Base-by-base conservation (phyloP, 2,113 vertebrate species). In the Silurus glanis region DNA sequence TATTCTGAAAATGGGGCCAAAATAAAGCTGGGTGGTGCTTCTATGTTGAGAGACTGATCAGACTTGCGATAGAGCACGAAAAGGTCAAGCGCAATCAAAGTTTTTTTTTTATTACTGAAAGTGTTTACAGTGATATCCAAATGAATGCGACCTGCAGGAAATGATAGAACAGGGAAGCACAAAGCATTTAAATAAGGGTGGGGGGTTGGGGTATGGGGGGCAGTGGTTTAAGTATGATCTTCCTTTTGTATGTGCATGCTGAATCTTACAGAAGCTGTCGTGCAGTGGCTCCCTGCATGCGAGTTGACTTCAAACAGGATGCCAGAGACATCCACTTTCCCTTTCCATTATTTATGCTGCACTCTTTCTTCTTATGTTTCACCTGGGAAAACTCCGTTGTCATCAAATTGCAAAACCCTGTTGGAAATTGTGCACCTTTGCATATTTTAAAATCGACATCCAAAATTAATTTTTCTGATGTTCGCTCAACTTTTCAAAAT, bases 301-400 rank as follows among this genome's bases (percentile, higher is more conserved):
- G 87, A 90, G 74, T 23, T 28, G n/a, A 61, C 82, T 89, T 93
- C 89, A 92, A 93, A 92, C 91, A 61, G 90, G 91, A 93, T 90
- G 91, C 91, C 91, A 91, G 85, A 92, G 89, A 92, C 89, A 88
- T 58, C 90, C 87, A 88, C 90, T 91, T 87, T 79, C 86, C 80
- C 83, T 91, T 90, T 95, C 88, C 89, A 94, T 95, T 93, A 95
- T 94, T 94, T 91, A 94, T 93, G 92, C 86, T 91, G 21, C 53
- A 59, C 25, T 87, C 47, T 72, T 51, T 61, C 79, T 87, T 89
- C 88, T 90, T 88, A 89, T 89, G 84, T 87, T 90, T 88, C 84
- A 87, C 86, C 89, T 93, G n/a, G n/a, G n/a, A 88, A 94, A 93
- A 92, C 89, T 85, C 88, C 47, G 17, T 74, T 69, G 37, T 61